Percentiles rank a stretch among this genome's conserved stretches.
phyloP scores from a whole-genome alignment of 2,797 vertebrate species.

The Tokudaia tokunoshimensis region DNA sequence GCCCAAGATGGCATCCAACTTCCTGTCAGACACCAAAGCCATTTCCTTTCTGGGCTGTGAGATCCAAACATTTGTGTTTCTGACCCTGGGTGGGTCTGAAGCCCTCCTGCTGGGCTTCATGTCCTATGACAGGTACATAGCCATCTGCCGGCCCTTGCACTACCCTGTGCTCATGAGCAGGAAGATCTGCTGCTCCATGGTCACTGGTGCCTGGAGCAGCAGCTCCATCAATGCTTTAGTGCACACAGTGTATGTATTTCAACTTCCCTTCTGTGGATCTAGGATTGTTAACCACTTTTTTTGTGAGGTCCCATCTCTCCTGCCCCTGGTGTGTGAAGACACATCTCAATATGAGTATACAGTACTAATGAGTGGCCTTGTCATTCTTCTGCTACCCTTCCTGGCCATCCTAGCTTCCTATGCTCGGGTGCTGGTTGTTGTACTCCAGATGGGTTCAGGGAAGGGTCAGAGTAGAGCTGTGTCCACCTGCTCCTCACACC shows the following conservation, averaged over 20 bases:
- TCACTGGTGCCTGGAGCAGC: neutral
- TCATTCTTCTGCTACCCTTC: slow-evolving; percentile 51
- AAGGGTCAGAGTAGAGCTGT: neutral
- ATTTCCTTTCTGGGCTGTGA: slow-evolving; percentile 22
- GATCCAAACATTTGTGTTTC: neutral
- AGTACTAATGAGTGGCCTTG: neutral
- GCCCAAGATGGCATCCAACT: neutral
- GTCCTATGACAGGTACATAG: slow-evolving; percentile 33
- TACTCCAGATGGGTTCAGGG: neutral
- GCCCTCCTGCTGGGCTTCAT: slow-evolving; percentile 49
- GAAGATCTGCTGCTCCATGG: neutral
- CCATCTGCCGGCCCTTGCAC: slow-evolving; percentile 5
- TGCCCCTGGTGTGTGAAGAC: slow-evolving; percentile 32
- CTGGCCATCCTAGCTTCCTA: slow-evolving; percentile 44
- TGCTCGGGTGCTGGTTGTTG: neutral
- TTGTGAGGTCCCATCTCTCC: slow-evolving; percentile 13
- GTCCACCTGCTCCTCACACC: slow-evolving; percentile 42
- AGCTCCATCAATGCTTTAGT: neutral
- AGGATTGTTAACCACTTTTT: neutral
- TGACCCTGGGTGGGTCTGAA: neutral
- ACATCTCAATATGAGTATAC: slow-evolving; percentile 29
- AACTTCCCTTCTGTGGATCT: slow-evolving; percentile 37
- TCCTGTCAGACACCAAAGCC: neutral
- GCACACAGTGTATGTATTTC: neutral
- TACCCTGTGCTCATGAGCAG: slow-evolving; percentile 44